Evolutionary conservation across 2,888 invertebrate species (phyloP).

Genomic region (Scelioninae gen. 1): DNA sequence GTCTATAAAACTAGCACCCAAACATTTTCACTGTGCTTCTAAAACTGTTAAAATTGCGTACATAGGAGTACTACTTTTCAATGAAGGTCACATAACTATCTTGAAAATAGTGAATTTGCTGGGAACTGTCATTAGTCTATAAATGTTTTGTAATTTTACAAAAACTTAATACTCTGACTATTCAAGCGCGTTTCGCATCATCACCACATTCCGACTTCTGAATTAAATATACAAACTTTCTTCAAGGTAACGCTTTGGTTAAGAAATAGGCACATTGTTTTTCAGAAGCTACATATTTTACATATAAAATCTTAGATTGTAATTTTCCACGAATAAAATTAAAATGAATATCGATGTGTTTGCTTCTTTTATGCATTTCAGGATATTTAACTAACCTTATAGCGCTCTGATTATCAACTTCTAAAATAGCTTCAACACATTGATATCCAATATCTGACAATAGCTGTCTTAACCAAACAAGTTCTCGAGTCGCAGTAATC

Average conservation of each 20-base stretch:
- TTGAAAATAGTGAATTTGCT: no score
- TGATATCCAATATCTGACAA: slow-evolving; percentile 49
- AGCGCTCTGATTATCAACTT: slow-evolving; percentile 66
- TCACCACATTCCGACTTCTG: slow-evolving; percentile 21
- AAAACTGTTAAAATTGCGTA: no score
- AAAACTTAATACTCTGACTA: slow-evolving; percentile 34
- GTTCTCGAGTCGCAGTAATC: slow-evolving; percentile 42
- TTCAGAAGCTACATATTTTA: slow-evolving; percentile 44
- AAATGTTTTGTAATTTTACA: no score
- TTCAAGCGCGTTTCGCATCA: slow-evolving; percentile 7
- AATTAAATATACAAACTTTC: slow-evolving; percentile 11
- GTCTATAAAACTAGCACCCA: no score
- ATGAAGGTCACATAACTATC: no score
- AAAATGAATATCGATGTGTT: slow-evolving; percentile 64
- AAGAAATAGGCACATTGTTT: slow-evolving; percentile 38
- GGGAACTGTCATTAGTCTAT: no score
- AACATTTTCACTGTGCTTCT: no score
- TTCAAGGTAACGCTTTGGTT: slow-evolving; percentile 25
- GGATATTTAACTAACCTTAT: slow-evolving; percentile 61
- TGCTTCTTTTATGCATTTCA: slow-evolving; percentile 66
- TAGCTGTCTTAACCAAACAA: slow-evolving; percentile 55
- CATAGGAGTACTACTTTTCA: no score
- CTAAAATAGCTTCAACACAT: slow-evolving; percentile 35
- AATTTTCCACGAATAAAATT: slow-evolving; percentile 62
- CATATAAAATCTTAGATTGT: slow-evolving; percentile 26